A percentile compares a stretch with the other conserved stretches of the same genome.
Conservation (phyloP, 1,140 invertebrate genomes). For the Trichomalopsis sarcophagae region DNA sequence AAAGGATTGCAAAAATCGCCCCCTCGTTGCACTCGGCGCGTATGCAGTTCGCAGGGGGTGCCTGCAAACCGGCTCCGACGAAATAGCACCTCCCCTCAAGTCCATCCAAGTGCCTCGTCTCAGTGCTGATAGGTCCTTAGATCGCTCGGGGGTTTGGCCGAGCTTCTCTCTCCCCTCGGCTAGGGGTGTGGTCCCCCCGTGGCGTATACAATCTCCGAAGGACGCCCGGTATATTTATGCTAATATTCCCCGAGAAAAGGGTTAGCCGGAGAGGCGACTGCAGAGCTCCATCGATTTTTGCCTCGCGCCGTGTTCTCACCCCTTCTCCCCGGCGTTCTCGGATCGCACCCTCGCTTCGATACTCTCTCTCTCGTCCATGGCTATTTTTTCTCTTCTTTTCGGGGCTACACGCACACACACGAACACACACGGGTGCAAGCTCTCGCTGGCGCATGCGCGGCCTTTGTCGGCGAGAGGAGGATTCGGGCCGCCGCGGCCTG, state of each 20-base stretch:
- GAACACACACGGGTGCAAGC: background rate
- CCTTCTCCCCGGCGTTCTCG: background rate
- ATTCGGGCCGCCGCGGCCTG: constrained; percentile 56
- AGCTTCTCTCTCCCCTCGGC: background rate
- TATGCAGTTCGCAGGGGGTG: background rate
- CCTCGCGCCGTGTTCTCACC: constrained; percentile 24
- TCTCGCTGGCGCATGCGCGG: constrained; percentile 37
- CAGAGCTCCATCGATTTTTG: constrained; percentile 49
- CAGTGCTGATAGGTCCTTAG: constrained; percentile 38
- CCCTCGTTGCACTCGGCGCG: background rate
- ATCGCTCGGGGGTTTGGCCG: constrained; percentile 4
- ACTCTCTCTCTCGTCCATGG: too few relatives aligned
- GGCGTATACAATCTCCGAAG: background rate
- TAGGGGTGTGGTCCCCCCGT: constrained; percentile 10
- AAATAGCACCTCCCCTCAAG: background rate
- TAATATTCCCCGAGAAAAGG: constrained; percentile 32
- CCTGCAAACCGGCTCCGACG: background rate
- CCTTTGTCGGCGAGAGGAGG: constrained; percentile 33
- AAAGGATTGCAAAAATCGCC: background rate
- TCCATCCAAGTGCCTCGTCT: background rate
- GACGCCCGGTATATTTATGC: constrained; percentile 46
- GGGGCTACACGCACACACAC: background rate
- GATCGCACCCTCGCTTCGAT: constrained; percentile 26
- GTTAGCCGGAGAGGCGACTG: background rate
- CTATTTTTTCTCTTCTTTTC: background rate